phyloP scores from a whole-genome alignment of 2,888 invertebrate genomes.

The Eupithecia subfuscata region DNA sequence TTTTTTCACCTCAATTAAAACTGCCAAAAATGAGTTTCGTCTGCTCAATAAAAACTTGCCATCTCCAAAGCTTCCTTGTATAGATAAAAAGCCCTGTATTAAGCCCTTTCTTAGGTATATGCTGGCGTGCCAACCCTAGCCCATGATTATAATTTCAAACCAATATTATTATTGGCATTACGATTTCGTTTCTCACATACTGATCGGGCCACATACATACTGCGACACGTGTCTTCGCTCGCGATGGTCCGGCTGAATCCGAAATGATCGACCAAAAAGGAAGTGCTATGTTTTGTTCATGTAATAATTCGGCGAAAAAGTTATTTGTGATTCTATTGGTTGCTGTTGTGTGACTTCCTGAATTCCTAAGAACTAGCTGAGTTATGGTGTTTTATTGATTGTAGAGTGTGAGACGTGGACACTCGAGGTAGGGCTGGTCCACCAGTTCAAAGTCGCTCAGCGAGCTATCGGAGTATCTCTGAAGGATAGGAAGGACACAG shows the following conservation, averaged over 20 bases:
- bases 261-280: conserved; percentile 35
- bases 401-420: too few relatives aligned
- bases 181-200: conserved; percentile 73
- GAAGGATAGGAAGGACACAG: too few relatives aligned
- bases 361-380: neutral
- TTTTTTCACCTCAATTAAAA: too few relatives aligned
- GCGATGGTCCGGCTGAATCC: conserved; percentile 29
- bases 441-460: too few relatives aligned
- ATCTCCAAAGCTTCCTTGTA: too few relatives aligned
- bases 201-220: conserved; percentile 43
- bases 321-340: conserved; percentile 14
- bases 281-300: conserved; percentile 25
- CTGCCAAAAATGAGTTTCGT: too few relatives aligned
- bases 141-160: conserved; percentile 49
- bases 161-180: conserved; percentile 52
- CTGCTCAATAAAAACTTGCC: too few relatives aligned
- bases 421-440: too few relatives aligned
- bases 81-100: too few relatives aligned
- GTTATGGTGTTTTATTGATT: neutral
- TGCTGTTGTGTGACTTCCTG: neutral
- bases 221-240: conserved; percentile 46
- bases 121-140: neutral
- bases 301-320: conserved; percentile 22
- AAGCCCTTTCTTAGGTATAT: too few relatives aligned
- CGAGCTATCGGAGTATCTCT: too few relatives aligned